Evolutionary conservation across 92 coral and sea anemone species (phyloP).

Genomic region (Porites lobata): DNA sequence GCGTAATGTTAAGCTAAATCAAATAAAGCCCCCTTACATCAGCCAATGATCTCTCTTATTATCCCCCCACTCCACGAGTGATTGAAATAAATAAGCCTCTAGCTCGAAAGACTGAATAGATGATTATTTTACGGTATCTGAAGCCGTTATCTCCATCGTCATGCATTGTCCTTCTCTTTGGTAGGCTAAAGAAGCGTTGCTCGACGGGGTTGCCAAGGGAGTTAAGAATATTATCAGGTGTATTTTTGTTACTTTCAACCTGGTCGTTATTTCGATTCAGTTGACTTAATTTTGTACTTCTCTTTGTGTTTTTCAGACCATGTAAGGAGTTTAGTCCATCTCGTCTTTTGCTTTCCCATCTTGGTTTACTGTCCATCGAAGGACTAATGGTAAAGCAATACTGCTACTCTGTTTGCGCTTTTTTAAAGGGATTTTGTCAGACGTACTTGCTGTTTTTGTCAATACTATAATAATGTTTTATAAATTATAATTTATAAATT

Average conservation of each 20-base stretch:
- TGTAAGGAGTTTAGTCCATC: constrained; percentile 81
- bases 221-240: not conserved
- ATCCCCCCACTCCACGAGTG: too few relatives aligned
- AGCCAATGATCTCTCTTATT: too few relatives aligned
- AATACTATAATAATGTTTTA: not conserved
- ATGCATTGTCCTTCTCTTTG: too few relatives aligned
- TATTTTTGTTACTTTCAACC: not conserved
- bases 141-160: too few relatives aligned
- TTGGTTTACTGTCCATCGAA: constrained; percentile 89
- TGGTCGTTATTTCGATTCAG: not conserved
- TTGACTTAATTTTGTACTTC: not conserved
- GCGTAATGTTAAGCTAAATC: too few relatives aligned
- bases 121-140: too few relatives aligned
- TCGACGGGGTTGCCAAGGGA: not conserved
- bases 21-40: too few relatives aligned
- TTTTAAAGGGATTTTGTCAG: not conserved
- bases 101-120: too few relatives aligned
- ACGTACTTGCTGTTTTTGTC: not conserved
- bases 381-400: constrained; percentile 69
- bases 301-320: constrained; percentile 65
- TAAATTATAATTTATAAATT: too few relatives aligned
- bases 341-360: constrained; percentile 89
- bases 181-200: too few relatives aligned
- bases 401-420: not conserved
- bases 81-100: too few relatives aligned